A percentile compares a stretch with the other conserved stretches of the same genome.
Evolutionary conservation across 2,113 vertebrate species (phyloP).

Genomic region (Catagonus wagneri): DNA sequence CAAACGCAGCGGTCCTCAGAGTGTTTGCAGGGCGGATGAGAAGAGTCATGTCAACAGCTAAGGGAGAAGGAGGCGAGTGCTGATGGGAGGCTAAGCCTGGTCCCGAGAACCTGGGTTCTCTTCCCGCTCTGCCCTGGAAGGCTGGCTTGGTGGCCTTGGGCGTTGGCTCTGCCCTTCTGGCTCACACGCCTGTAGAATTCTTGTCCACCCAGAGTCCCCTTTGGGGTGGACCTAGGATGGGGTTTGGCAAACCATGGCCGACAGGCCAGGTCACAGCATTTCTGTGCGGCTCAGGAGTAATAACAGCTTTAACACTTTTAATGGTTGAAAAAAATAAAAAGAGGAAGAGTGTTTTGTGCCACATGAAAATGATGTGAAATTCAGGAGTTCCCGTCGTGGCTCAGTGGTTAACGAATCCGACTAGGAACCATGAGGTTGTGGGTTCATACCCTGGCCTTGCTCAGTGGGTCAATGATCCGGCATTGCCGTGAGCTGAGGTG

Average conservation of each 20-base stretch:
- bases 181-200: neutral
- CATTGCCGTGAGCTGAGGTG: too few species aligned
- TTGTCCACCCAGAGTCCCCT: neutral
- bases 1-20: neutral
- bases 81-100: neutral
- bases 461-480: too few species aligned
- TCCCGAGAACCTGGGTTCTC: neutral
- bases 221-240: neutral
- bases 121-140: neutral
- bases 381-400: too few species aligned
- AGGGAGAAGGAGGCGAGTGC: neutral
- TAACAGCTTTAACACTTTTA: neutral
- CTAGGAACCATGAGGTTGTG: too few species aligned
- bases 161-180: neutral
- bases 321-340: neutral
- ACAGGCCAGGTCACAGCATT: neutral
- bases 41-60: neutral
- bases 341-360: neutral
- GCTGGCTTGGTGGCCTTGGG: neutral
- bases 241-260: neutral
- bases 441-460: too few species aligned
- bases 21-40: neutral
- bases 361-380: neutral
- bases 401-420: too few species aligned
- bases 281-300: neutral